Conservation (phyloP, 1,140 invertebrate genomes). For the Grapholita molesta region DNA sequence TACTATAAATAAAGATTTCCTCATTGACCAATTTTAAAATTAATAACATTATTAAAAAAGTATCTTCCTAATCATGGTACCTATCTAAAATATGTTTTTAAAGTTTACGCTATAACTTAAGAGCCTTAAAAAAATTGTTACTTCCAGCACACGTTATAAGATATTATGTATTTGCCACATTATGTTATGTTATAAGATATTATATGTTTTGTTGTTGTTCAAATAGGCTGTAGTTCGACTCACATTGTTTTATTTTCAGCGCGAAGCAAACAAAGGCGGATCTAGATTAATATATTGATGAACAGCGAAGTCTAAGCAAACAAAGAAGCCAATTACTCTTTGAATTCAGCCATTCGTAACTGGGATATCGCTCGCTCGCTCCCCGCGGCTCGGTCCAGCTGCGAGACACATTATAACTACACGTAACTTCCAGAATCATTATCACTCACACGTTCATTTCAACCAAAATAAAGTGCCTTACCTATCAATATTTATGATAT, state of each 20-base stretch:
- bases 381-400: neutral
- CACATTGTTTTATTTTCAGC: neutral
- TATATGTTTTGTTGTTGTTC: neutral
- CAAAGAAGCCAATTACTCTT: constrained; percentile 15
- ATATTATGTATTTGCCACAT: too few species aligned
- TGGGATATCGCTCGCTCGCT: neutral
- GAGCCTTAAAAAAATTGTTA: too few species aligned
- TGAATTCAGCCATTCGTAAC: neutral
- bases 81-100: too few species aligned
- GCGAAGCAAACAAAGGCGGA: constrained; percentile 2
- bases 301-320: neutral
- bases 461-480: neutral
- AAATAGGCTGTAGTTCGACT: neutral
- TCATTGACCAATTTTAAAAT: too few species aligned
- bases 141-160: too few species aligned
- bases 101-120: too few species aligned
- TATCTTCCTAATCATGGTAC: too few species aligned
- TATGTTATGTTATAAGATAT: too few species aligned
- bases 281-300: constrained; percentile 6
- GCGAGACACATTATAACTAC: neutral
- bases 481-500: too few species aligned
- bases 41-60: too few species aligned
- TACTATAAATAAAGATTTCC: too few species aligned
- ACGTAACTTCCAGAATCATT: neutral
- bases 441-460: neutral